phyloP scores from a whole-genome alignment of 2,888 invertebrate species.

The Pterobdella sp. region DNA sequence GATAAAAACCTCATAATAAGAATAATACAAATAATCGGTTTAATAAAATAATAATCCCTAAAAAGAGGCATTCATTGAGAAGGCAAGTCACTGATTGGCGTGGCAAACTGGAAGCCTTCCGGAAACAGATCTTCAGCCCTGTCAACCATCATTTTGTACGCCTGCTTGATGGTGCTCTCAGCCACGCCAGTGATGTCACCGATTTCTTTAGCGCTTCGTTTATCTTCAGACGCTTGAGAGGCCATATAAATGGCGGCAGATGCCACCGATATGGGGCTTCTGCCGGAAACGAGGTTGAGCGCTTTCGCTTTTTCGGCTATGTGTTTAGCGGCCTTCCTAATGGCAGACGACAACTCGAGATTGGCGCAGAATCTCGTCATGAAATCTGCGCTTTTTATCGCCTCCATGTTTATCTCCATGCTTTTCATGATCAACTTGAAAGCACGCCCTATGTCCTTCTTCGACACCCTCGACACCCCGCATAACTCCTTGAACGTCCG shows the following conservation, averaged over 20 bases:
- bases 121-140: slow-evolving; percentile 86
- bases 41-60: too few relatives aligned
- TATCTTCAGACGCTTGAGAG: slow-evolving; percentile 86
- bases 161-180: slow-evolving; percentile 92
- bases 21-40: too few relatives aligned
- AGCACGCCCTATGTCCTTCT: slow-evolving; percentile 96
- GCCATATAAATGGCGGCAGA: slow-evolving; percentile 99
- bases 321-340: slow-evolving; percentile 73
- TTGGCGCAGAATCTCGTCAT: slow-evolving; percentile 97
- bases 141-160: slow-evolving; percentile 93
- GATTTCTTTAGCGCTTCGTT: slow-evolving; percentile 91
- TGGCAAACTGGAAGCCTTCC: slow-evolving; percentile 87
- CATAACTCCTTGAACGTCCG: slow-evolving; percentile 99
- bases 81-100: slow-evolving; percentile 86
- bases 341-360: slow-evolving; percentile 63
- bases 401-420: slow-evolving; percentile 88
- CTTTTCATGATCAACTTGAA: slow-evolving; percentile 93
- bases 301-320: slow-evolving; percentile 94
- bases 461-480: slow-evolving; percentile 95
- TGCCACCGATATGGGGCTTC: slow-evolving; percentile 95
- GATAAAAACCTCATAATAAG: too few relatives aligned
- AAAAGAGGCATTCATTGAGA: too few relatives aligned
- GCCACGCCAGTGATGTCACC: slow-evolving; percentile 97
- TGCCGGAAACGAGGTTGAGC: slow-evolving; percentile 89
- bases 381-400: slow-evolving; percentile 96